These are phyloP conservation scores for Coregonus sp. DNA, from an alignment of 2,797 vertebrate genomes.

Conservation along the genomic window DNA sequence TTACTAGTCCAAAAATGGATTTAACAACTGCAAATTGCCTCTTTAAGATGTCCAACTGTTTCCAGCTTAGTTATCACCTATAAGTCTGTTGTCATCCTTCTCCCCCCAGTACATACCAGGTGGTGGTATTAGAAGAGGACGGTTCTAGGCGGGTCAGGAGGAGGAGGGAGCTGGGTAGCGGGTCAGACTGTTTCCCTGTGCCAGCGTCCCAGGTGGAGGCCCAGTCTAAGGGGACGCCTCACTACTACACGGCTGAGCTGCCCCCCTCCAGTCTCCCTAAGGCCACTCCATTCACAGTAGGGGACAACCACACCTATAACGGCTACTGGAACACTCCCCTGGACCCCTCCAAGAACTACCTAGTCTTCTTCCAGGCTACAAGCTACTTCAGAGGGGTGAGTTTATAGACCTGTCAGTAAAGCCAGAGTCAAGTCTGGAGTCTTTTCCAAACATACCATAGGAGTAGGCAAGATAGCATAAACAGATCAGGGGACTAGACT, in stretches of 20 bases:
- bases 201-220: slow-evolving; percentile 81
- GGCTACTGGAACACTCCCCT: slow-evolving; percentile 95
- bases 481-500: background rate
- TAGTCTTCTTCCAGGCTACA: slow-evolving; percentile 93
- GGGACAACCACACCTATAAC: slow-evolving; percentile 95
- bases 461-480: background rate
- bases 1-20: no score
- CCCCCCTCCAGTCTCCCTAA: slow-evolving; percentile 86
- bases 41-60: background rate
- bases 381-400: slow-evolving; percentile 94
- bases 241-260: slow-evolving; percentile 92
- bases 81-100: background rate
- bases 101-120: slow-evolving; percentile 86
- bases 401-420: slow-evolving; percentile 8
- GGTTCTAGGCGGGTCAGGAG: slow-evolving; percentile 70
- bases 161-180: slow-evolving; percentile 79
- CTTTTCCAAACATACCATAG: background rate
- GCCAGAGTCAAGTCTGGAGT: background rate
- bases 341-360: slow-evolving; percentile 91
- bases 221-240: slow-evolving; percentile 75
- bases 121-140: slow-evolving; percentile 90
- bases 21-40: background rate
- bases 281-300: slow-evolving; percentile 92
- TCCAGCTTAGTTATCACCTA: background rate
- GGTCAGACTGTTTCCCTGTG: slow-evolving; percentile 86